These are phyloP conservation scores for Dicycla oo DNA, from an alignment of 2,888 invertebrate genomes.

Conservation along the genomic window DNA sequence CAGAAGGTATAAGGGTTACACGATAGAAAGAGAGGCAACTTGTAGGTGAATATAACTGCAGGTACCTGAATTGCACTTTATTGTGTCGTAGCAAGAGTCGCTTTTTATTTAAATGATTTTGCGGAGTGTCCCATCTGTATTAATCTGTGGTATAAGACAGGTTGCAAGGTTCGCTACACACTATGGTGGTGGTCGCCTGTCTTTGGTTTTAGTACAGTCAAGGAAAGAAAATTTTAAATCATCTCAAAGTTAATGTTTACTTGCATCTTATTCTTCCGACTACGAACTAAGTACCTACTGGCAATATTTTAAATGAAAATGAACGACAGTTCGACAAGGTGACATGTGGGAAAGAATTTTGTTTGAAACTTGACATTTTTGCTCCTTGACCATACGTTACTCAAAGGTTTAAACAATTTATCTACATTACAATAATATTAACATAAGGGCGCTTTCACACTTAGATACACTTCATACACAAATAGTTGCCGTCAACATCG, in stretches of 20 bases:
- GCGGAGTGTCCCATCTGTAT: too few relatives aligned
- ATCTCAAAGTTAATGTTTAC: too few relatives aligned
- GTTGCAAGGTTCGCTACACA: neutral
- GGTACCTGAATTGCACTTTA: too few relatives aligned
- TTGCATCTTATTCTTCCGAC: too few relatives aligned
- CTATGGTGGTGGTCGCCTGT: slow-evolving; percentile 2
- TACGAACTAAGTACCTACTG: too few relatives aligned
- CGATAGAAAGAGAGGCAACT: too few relatives aligned
- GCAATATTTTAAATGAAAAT: too few relatives aligned
- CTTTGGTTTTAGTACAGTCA: slow-evolving; percentile 17
- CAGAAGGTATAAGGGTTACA: too few relatives aligned
- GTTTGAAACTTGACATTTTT: neutral
- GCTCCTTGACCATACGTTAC: neutral
- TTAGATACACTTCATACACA: slow-evolving; percentile 4
- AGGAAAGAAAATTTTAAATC: neutral
- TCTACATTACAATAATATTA: slow-evolving; percentile 7
- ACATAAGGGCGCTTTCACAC: neutral
- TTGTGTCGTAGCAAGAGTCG: too few relatives aligned
- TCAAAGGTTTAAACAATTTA: neutral
- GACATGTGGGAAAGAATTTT: neutral
- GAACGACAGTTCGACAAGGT: neutral
- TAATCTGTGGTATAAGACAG: slow-evolving; percentile 29
- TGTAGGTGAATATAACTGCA: too few relatives aligned
- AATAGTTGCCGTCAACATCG: slow-evolving; percentile 11
- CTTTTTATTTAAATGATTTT: too few relatives aligned